Conservation (phyloP, 2,113 vertebrate genomes). For the Lethenteron reissneri region DNA sequence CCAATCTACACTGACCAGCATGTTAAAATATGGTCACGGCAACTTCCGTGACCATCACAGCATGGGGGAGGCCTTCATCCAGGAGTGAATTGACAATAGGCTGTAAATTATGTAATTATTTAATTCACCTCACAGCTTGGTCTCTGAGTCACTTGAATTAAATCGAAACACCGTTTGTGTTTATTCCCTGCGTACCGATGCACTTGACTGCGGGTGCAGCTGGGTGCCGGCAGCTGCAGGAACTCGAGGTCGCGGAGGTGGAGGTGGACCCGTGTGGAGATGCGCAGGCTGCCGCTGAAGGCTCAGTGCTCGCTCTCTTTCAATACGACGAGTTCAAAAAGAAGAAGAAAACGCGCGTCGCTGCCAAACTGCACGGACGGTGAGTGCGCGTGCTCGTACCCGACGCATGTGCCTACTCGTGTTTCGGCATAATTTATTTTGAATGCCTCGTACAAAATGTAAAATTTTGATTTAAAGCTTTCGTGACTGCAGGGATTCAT, state of each 20-base stretch:
- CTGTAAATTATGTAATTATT: neutral
- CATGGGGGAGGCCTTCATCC: neutral
- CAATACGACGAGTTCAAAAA: slow-evolving; percentile 65
- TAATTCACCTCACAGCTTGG: neutral
- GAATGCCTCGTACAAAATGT: too few species aligned
- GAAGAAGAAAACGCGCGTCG: slow-evolving; percentile 50
- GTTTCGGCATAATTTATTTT: too few species aligned
- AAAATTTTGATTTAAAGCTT: too few species aligned
- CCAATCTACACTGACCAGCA: too few species aligned
- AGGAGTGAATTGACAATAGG: neutral
- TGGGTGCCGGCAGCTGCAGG: slow-evolving; percentile 60
- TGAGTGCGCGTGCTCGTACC: slow-evolving; percentile 16
- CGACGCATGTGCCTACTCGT: too few species aligned
- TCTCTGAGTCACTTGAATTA: neutral
- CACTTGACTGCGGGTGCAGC: slow-evolving; percentile 20
- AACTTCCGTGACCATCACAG: neutral
- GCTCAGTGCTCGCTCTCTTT: slow-evolving; percentile 55
- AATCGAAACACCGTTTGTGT: neutral
- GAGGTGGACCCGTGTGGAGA: slow-evolving; percentile 85
- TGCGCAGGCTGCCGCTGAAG: slow-evolving; percentile 70
- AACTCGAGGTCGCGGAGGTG: slow-evolving; percentile 44
- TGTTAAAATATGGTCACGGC: neutral
- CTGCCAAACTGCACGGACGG: slow-evolving; percentile 44
- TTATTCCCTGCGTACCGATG: neutral
- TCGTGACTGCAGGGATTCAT: too few species aligned